phyloP scores from a whole-genome alignment of 2,797 vertebrate genomes.

The Poecile montanus region DNA sequence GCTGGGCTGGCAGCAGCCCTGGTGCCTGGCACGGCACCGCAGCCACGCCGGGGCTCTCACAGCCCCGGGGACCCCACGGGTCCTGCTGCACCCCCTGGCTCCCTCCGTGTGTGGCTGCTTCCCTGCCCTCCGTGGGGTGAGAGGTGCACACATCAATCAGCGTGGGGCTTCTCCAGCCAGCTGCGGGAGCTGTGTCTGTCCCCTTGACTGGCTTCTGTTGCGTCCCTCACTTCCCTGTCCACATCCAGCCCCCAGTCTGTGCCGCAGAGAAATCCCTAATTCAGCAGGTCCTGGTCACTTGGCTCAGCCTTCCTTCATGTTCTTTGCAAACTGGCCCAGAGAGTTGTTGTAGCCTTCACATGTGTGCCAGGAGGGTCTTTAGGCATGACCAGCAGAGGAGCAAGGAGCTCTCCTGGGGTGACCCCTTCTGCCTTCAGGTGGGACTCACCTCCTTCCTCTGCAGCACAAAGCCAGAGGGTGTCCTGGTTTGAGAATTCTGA shows the following conservation, averaged over 20 bases:
- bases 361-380: neutral
- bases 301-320: neutral
- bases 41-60: neutral
- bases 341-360: rapidly evolving
- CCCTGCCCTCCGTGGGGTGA: rapidly evolving
- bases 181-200: neutral
- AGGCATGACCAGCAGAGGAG: neutral
- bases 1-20: neutral
- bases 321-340: neutral
- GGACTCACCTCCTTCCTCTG: neutral
- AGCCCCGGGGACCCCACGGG: rapidly evolving
- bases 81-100: rapidly evolving
- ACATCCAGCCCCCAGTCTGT: too few species aligned
- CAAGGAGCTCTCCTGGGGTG: neutral
- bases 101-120: rapidly evolving
- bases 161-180: rapidly evolving
- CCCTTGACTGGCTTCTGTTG: neutral
- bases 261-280: neutral
- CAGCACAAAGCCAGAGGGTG: neutral
- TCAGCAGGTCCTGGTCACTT: neutral
- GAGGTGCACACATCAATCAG: rapidly evolving
- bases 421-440: neutral
- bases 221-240: neutral
- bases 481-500: neutral
- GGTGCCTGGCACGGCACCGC: neutral